Evolutionary conservation across 2,888 invertebrate species (phyloP).

Genomic region (Ectemnius cavifrons): DNA sequence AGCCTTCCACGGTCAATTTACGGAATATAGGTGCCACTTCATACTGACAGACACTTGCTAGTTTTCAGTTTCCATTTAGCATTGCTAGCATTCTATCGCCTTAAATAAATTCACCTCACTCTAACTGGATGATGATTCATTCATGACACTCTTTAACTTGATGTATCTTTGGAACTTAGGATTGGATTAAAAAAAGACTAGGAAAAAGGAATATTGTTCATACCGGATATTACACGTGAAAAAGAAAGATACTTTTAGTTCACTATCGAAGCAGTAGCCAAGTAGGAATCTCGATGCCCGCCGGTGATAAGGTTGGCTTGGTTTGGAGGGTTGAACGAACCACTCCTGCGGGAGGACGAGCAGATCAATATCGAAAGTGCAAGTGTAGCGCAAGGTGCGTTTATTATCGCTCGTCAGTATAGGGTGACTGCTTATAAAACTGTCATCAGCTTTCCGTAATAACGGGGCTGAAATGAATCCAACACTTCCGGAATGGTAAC

Average conservation of each 20-base stretch:
- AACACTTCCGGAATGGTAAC: not conserved
- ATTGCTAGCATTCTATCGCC: conserved; percentile 17
- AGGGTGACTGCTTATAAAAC: conserved; percentile 14
- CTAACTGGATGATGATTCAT: too few relatives aligned
- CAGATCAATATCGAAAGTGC: conserved; percentile 54
- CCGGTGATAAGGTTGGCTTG: not conserved
- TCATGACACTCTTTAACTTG: too few relatives aligned
- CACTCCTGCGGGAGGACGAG: conserved; percentile 33
- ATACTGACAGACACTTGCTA: conserved; percentile 18
- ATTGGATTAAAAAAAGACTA: too few relatives aligned
- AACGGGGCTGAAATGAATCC: conserved; percentile 28
- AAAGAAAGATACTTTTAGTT: too few relatives aligned
- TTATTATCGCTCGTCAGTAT: conserved; percentile 20
- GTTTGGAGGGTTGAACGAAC: conserved; percentile 52
- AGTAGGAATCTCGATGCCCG: not conserved
- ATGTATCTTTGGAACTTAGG: too few relatives aligned
- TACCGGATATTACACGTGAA: too few relatives aligned
- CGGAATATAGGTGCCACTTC: conserved; percentile 20
- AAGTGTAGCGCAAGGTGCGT: conserved; percentile 39
- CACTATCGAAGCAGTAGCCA: too few relatives aligned
- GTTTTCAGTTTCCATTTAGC: too few relatives aligned
- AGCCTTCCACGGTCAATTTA: conserved; percentile 48
- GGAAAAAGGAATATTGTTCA: not conserved
- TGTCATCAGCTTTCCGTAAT: conserved; percentile 5
- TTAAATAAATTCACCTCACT: conserved; percentile 40